Evolutionary conservation across 2,113 vertebrate species (phyloP).

Genomic region (Halichoeres trimaculatus): DNA sequence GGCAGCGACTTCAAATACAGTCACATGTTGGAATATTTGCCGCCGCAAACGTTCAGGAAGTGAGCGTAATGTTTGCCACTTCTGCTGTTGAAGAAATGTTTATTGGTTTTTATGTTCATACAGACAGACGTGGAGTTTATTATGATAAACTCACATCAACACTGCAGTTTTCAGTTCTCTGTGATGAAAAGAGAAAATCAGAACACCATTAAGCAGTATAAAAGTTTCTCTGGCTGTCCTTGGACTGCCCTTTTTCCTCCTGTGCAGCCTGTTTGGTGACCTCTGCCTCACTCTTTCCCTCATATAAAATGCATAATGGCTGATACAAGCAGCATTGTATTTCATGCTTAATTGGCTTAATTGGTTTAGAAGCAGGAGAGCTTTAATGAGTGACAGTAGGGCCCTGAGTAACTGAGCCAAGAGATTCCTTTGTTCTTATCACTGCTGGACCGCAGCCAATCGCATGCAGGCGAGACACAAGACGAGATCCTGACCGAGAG

Average conservation of each 20-base stretch:
- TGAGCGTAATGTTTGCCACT: constrained; percentile 17
- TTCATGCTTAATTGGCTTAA: constrained; percentile 77
- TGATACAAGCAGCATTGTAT: constrained; percentile 61
- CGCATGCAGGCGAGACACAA: constrained; percentile 38
- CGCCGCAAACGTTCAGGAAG: constrained; percentile 24
- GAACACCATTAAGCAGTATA: constrained; percentile 33
- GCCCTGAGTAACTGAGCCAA: constrained; percentile 62
- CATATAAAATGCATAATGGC: constrained; percentile 34
- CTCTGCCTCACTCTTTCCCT: constrained; percentile 24
- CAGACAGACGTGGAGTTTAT: constrained; percentile 6
- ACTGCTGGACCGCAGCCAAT: constrained; percentile 57
- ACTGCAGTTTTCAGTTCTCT: constrained; percentile 1
- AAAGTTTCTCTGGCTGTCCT: constrained; percentile 44
- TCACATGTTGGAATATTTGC: constrained; percentile 42
- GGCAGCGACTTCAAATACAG: constrained; percentile 65
- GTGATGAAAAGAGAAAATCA: constrained; percentile 14
- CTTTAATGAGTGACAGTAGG: constrained; percentile 63
- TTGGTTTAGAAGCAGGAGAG: constrained; percentile 67
- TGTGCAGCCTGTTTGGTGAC: constrained; percentile 27
- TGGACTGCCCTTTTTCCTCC: constrained; percentile 5
- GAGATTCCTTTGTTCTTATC: constrained; percentile 66
- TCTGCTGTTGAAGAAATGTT: constrained; percentile 31
- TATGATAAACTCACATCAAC: constrained; percentile 18
- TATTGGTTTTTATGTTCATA: constrained; percentile 18
- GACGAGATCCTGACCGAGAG: constrained; percentile 39